A percentile compares a stretch with the other conserved stretches of the same genome.
Evolutionary conservation across 2,888 invertebrate species (phyloP).

Genomic region (Pardosa pseudoannulata): DNA sequence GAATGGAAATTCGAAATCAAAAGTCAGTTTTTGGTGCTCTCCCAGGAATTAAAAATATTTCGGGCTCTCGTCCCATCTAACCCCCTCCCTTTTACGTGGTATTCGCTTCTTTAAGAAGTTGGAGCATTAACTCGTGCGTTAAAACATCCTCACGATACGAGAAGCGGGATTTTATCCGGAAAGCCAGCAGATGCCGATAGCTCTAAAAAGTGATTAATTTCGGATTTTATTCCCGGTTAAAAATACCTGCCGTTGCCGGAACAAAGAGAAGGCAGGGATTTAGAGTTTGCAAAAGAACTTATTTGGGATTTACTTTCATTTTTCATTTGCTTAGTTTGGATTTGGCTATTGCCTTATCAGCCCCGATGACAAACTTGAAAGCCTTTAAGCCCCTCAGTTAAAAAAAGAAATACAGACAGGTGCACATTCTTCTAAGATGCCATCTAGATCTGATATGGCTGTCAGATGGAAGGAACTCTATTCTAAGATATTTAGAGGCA

Average conservation of each 20-base stretch:
- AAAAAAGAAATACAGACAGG: slow-evolving; percentile 9
- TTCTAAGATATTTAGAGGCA: background rate
- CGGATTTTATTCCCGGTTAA: slow-evolving; percentile 61
- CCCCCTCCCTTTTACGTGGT: background rate
- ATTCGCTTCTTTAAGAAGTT: slow-evolving; percentile 27
- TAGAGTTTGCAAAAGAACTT: slow-evolving; percentile 67
- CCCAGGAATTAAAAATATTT: background rate
- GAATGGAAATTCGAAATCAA: too few relatives aligned
- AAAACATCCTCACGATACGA: slow-evolving; percentile 33
- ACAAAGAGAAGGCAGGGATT: slow-evolving; percentile 41
- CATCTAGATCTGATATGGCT: background rate
- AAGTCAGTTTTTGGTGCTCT: too few relatives aligned
- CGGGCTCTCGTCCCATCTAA: background rate
- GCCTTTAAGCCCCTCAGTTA: slow-evolving; percentile 15
- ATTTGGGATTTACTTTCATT: slow-evolving; percentile 55
- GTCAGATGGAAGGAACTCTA: background rate
- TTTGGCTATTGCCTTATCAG: slow-evolving; percentile 49
- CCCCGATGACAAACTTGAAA: slow-evolving; percentile 40
- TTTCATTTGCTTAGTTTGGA: slow-evolving; percentile 34
- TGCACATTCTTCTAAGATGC: background rate
- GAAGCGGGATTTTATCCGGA: slow-evolving; percentile 42
- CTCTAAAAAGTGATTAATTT: slow-evolving; percentile 70
- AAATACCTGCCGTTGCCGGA: slow-evolving; percentile 41
- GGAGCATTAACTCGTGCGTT: slow-evolving; percentile 54
- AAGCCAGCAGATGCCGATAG: slow-evolving; percentile 63